phyloP scores from a whole-genome alignment of 2,113 vertebrate species.

The Gobiocypris rarus region DNA sequence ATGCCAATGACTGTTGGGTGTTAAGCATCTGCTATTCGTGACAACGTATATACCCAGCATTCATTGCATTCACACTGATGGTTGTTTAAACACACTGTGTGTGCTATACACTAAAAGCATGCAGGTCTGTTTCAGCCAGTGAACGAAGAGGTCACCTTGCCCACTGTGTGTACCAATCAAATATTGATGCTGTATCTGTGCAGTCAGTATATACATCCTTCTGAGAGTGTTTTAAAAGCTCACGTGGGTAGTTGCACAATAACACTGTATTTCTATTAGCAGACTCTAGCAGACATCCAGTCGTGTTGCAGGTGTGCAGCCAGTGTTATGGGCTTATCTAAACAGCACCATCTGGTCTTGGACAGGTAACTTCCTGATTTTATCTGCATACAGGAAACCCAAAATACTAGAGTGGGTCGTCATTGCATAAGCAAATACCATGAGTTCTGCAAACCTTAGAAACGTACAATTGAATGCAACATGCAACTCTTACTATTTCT shows the following conservation, averaged over 20 bases:
- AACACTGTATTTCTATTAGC: background rate
- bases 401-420: background rate
- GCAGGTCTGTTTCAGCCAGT: background rate
- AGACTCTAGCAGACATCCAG: too few relatives aligned
- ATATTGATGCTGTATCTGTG: background rate
- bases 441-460: background rate
- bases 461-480: background rate
- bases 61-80: background rate
- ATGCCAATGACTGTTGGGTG: background rate
- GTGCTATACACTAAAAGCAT: background rate
- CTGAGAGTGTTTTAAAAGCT: conserved; percentile 14
- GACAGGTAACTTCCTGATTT: conserved; percentile 5
- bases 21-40: background rate
- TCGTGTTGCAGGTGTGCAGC: conserved; percentile 36
- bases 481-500: background rate
- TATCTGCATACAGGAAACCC: conserved; percentile 9
- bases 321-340: conserved; percentile 4
- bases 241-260: background rate
- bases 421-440: background rate
- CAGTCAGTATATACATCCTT: background rate
- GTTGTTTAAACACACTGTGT: conserved; percentile 17
- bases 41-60: background rate
- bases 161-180: background rate
- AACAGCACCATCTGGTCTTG: conserved; percentile 36
- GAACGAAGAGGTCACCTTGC: background rate